Base-by-base conservation (phyloP, 2,888 invertebrate genomes). In the Graphium colonna region DNA sequence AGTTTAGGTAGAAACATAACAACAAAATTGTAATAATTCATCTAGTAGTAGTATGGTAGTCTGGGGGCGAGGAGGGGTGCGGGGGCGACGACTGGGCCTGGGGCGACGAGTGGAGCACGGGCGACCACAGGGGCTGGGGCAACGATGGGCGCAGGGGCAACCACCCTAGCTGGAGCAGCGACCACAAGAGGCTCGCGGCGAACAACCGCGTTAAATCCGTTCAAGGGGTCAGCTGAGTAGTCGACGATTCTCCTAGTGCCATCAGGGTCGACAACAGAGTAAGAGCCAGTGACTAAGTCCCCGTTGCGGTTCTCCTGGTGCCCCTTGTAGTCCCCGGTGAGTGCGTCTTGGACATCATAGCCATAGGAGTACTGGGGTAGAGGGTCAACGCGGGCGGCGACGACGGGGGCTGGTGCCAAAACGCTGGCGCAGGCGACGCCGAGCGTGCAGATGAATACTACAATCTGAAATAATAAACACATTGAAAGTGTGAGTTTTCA, bases 301-400 rank as follows among this genome's bases (percentile, higher is more conserved):
- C 91, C 92, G 61, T 89, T 89, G 51, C 92, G 82, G 15, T 86
- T 78, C 65, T 92, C 92, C 55, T 88, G 86, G 73, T 91, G 91
- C 46, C 89, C 90, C 61, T 92, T 91, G 74, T 85, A 89, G 78
- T 92, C 92, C 16, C 92, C 92, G 18, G 92, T 92, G 52, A 91
- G 79, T 1, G 88, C 73, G 64, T 92, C 92, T 61, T 91, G 90
- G 1, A 92, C 90, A 64, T 91, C 91, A 65, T 92, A 92, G 2
- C 90, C 90, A 73, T 82, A 92, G 3, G 90, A 88, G 74, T 92
- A 92, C 63, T 91, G 91, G 0, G 92, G 92, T 0, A 80, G 51
- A 7, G 86, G 83, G 63, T 88, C 89, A 1, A 78, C 62, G n/a
- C 79, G 75, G 0, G 82, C 79, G 0, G 77, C 51, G n/a, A 55